A percentile compares a stretch with the other conserved stretches of the same genome.
Evolutionary conservation across 1,140 invertebrate genomes (phyloP).

Genomic region (Drosophila murphyi): DNA sequence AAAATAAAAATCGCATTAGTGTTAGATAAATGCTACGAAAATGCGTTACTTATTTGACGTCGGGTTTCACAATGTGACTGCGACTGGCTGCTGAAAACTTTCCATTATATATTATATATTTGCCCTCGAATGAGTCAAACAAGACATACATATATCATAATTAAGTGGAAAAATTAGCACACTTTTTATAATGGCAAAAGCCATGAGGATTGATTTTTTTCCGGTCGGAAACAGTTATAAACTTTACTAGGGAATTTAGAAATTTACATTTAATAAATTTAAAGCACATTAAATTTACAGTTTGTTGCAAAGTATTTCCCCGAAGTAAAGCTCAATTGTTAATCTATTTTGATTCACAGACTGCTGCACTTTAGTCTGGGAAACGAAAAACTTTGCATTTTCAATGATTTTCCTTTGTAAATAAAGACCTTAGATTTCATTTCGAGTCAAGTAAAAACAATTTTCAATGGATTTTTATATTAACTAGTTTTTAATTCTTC

Average conservation of each 20-base stretch:
- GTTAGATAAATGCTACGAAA: conserved; percentile 50
- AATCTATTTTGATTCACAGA: background rate
- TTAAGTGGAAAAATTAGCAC: background rate
- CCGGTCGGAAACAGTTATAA: conserved; percentile 7
- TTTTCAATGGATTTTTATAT: conserved; percentile 54
- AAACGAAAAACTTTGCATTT: background rate
- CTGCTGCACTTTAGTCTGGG: background rate
- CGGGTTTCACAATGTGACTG: conserved; percentile 34
- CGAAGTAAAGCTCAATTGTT: background rate
- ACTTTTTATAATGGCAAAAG: background rate
- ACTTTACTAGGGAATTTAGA: background rate
- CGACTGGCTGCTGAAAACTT: conserved; percentile 64
- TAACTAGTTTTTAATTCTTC: conserved; percentile 80
- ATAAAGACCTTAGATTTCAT: background rate
- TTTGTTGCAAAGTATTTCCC: background rate
- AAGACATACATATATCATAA: conserved; percentile 13
- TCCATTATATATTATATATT: conserved; percentile 50
- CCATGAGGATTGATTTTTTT: conserved; percentile 8
- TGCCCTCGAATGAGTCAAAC: conserved; percentile 27
- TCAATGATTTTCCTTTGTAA: background rate
- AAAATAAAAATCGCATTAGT: conserved; percentile 70
- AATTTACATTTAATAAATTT: background rate
- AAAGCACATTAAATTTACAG: background rate
- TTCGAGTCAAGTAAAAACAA: background rate
- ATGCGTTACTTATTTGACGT: conserved; percentile 28